These are phyloP conservation scores for Drosophila baimaii DNA, from an alignment of 1,140 invertebrate genomes.

Conservation along the genomic window DNA sequence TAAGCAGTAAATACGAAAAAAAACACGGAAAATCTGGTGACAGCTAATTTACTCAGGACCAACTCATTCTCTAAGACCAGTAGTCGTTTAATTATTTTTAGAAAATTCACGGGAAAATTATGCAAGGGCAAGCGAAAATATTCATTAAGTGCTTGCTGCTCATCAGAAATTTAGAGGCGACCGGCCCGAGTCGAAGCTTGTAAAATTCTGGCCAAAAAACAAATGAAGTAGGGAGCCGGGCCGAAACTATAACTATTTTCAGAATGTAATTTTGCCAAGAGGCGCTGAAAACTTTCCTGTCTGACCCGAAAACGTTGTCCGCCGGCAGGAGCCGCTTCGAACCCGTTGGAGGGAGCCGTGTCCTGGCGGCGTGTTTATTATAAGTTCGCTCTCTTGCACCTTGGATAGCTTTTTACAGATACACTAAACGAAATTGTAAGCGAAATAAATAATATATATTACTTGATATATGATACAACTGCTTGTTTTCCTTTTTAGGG, in stretches of 20 bases:
- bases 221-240: constrained; percentile 27
- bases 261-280: constrained; percentile 69
- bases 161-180: constrained; percentile 72
- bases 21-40: constrained; percentile 18
- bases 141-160: constrained; percentile 64
- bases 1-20: neutral
- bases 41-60: constrained; percentile 41
- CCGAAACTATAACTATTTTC: constrained; percentile 69
- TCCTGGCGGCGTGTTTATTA: constrained; percentile 58
- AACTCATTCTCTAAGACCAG: constrained; percentile 1
- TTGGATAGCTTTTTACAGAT: constrained; percentile 6
- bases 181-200: constrained; percentile 27
- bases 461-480: too few species aligned
- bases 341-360: constrained; percentile 6
- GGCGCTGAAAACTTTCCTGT: constrained; percentile 50
- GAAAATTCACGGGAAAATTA: constrained; percentile 63
- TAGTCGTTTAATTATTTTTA: constrained; percentile 63
- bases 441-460: neutral
- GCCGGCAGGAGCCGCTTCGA: constrained; percentile 9
- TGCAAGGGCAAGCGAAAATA: constrained; percentile 47
- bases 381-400: constrained; percentile 57
- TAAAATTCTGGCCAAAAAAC: constrained; percentile 49
- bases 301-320: constrained; percentile 66
- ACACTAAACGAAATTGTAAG: neutral
- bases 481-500: too few species aligned